A percentile compares a stretch with the other conserved stretches of the same genome.
These are phyloP conservation scores for Caenorhabditis afra DNA, from an alignment of 2,888 invertebrate genomes.

Conservation along the genomic window DNA sequence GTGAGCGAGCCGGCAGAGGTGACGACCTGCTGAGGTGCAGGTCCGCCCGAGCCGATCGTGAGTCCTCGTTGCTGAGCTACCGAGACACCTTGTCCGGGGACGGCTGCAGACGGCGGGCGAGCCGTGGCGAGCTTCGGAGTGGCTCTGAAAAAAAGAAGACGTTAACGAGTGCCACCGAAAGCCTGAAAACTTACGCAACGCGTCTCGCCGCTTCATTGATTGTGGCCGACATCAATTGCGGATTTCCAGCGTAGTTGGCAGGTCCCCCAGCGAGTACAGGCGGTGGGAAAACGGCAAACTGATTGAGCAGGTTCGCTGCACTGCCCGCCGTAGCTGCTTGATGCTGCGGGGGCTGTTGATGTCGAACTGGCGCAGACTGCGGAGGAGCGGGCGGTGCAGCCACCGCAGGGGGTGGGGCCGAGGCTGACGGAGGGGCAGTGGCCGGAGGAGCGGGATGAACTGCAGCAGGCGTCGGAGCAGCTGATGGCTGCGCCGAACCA, in stretches of 20 bases:
- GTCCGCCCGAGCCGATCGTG: not conserved
- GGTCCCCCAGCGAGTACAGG: constrained; percentile 54
- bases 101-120: constrained; percentile 38
- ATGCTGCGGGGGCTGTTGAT: not conserved
- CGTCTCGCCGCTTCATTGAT: constrained; percentile 60
- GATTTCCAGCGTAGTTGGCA: constrained; percentile 43
- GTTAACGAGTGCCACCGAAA: not conserved
- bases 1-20: constrained; percentile 47
- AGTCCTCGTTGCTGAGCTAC: not conserved
- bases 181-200: constrained; percentile 54
- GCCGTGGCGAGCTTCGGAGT: constrained; percentile 46
- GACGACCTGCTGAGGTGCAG: not conserved
- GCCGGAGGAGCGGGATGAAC: not conserved
- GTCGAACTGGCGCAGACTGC: too few relatives aligned
- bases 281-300: constrained; percentile 43
- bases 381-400: not conserved
- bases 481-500: not conserved
- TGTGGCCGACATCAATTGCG: constrained; percentile 62
- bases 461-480: not conserved
- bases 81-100: not conserved
- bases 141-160: constrained; percentile 34
- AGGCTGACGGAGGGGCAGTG: not conserved
- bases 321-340: constrained; percentile 11
- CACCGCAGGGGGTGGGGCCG: too few relatives aligned
- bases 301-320: not conserved